These are phyloP conservation scores for Eulemur albifrons DNA, from an alignment of 2,797 vertebrate species.

Conservation along the genomic window DNA sequence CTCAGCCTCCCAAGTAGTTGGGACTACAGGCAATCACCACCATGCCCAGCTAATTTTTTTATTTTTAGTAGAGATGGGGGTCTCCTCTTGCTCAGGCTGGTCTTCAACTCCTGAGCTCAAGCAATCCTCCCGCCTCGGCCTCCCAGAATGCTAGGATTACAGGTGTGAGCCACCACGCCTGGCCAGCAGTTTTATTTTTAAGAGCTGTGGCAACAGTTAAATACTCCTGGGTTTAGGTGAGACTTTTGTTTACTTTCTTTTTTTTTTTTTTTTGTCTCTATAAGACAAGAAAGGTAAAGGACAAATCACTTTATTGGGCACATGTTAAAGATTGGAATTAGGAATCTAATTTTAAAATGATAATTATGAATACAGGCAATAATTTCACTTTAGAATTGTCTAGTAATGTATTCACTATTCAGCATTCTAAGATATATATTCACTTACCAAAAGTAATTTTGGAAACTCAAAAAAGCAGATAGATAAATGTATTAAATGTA, in stretches of 20 bases:
- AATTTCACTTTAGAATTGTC: conserved; percentile 20
- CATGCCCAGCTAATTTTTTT: too few relatives aligned
- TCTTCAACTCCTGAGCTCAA: too few relatives aligned
- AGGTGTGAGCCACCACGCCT: too few relatives aligned
- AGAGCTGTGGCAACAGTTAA: background rate
- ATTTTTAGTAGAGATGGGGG: too few relatives aligned
- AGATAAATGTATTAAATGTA: background rate
- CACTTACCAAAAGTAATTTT: conserved; percentile 20
- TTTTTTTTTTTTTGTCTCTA: background rate
- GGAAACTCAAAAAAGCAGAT: background rate
- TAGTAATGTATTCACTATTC: background rate
- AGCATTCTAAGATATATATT: background rate
- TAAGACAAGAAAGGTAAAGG: background rate
- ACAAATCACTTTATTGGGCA: background rate
- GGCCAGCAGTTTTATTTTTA: background rate
- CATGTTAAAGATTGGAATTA: background rate
- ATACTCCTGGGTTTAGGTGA: background rate
- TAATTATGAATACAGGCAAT: background rate
- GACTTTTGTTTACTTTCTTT: background rate
- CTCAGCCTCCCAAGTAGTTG: too few relatives aligned
- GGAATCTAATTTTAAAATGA: background rate
- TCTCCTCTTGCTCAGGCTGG: too few relatives aligned
- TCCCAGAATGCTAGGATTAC: too few relatives aligned
- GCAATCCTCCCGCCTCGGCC: too few relatives aligned
- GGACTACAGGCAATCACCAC: too few relatives aligned